phyloP scores from a whole-genome alignment of 2,797 vertebrate genomes.

The Chloroceryle inda region DNA sequence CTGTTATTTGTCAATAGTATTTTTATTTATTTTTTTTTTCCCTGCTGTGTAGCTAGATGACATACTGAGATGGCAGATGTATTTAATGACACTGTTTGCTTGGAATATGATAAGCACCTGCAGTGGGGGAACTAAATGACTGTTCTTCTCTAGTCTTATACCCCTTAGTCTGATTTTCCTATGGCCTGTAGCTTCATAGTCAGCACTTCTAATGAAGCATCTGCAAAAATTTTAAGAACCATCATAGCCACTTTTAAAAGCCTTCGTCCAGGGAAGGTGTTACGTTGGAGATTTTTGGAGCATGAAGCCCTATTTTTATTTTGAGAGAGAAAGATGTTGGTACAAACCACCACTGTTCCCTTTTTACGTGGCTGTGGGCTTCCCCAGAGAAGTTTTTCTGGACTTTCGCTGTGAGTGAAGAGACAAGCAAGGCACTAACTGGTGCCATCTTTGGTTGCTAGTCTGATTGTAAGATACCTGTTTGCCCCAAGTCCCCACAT shows the following conservation, averaged over 20 bases:
- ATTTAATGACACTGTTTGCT: background rate
- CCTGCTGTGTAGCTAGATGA: background rate
- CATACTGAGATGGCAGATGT: background rate
- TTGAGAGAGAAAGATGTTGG: background rate
- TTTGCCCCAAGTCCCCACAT: background rate
- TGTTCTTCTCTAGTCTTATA: background rate
- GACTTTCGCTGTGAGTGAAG: background rate
- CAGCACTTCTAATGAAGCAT: background rate
- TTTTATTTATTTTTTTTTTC: background rate
- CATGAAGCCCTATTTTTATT: background rate
- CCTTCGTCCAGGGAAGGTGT: background rate
- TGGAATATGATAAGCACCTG: background rate
- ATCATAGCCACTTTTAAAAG: background rate
- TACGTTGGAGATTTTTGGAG: background rate
- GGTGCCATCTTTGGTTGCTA: background rate
- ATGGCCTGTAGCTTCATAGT: background rate
- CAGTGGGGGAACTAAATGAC: accelerated
- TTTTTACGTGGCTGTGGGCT: background rate
- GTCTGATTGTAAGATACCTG: background rate
- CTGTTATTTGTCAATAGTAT: background rate
- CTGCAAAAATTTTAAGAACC: background rate
- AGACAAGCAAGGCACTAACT: background rate
- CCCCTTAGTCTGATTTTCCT: background rate
- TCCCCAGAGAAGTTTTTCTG: background rate
- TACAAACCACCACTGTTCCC: background rate